Evolutionary conservation across 2,888 invertebrate species (phyloP).

Genomic region (Troides oblongomaculatus): DNA sequence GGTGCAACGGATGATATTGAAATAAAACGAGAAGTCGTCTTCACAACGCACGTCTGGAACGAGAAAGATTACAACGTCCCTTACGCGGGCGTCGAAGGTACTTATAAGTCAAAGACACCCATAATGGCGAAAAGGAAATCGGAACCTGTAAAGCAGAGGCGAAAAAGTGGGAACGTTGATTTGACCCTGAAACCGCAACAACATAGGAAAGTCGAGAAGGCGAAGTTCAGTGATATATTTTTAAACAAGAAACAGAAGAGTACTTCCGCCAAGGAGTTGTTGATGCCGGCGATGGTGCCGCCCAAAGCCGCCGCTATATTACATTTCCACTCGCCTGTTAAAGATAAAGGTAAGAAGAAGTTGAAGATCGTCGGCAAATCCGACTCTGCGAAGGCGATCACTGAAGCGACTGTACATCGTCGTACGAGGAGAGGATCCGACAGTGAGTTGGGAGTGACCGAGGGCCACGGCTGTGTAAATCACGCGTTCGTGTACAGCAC

Average conservation of each 20-base stretch:
- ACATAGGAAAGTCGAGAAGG: constrained; percentile 64
- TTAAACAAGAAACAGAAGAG: constrained; percentile 72
- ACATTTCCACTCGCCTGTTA: constrained; percentile 77
- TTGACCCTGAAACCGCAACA: constrained; percentile 65
- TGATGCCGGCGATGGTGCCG: constrained; percentile 76
- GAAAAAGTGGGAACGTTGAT: constrained; percentile 71
- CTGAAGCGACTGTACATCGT: constrained; percentile 51
- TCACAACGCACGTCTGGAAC: constrained; percentile 64
- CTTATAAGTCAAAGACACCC: constrained; percentile 71
- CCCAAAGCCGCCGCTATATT: constrained; percentile 82
- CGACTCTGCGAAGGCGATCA: constrained; percentile 64
- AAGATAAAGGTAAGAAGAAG: constrained; percentile 61
- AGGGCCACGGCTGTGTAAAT: constrained; percentile 65
- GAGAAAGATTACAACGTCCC: constrained; percentile 68
- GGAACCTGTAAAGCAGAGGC: constrained; percentile 57
- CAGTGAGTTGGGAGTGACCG: constrained; percentile 62
- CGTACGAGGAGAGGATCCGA: constrained; percentile 70
- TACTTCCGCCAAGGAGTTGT: constrained; percentile 64
- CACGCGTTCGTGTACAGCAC: constrained; percentile 76
- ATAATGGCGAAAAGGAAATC: constrained; percentile 68
- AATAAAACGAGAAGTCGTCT: constrained; percentile 62
- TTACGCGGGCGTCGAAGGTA: constrained; percentile 72
- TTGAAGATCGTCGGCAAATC: constrained; percentile 66
- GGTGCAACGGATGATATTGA: constrained; percentile 61
- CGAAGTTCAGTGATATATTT: constrained; percentile 73